phyloP scores from a whole-genome alignment of 2,797 vertebrate genomes.

The Staurois parvus region DNA sequence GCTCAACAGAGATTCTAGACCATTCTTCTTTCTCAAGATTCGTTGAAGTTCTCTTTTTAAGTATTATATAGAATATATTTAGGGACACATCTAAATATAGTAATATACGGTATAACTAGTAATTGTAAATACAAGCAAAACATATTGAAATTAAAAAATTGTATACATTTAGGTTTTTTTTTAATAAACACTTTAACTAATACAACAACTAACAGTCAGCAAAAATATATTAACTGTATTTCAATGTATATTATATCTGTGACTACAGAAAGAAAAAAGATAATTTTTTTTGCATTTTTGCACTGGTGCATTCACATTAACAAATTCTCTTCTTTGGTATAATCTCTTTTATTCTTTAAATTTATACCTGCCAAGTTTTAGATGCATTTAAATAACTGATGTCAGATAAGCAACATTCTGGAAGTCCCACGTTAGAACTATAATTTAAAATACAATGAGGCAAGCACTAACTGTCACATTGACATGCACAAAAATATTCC shows the following conservation, averaged over 20 bases:
- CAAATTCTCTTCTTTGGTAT: slow-evolving; percentile 71
- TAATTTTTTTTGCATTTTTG: slow-evolving; percentile 50
- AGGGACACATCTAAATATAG: no score
- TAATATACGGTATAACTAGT: no score
- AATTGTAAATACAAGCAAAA: no score
- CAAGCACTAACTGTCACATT: slow-evolving; percentile 76
- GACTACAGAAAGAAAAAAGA: background rate
- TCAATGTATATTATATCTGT: background rate
- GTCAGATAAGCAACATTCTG: slow-evolving; percentile 76
- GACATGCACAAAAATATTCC: slow-evolving; percentile 78
- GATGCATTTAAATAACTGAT: slow-evolving; percentile 82
- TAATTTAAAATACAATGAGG: slow-evolving; percentile 86
- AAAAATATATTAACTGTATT: background rate
- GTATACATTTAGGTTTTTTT: no score
- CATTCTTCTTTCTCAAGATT: no score
- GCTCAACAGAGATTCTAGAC: no score
- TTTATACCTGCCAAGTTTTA: slow-evolving; percentile 82
- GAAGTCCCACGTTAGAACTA: slow-evolving; percentile 79
- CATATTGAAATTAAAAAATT: no score
- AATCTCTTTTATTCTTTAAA: slow-evolving; percentile 81
- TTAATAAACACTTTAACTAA: no score
- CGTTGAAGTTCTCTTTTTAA: no score
- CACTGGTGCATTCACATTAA: slow-evolving; percentile 71
- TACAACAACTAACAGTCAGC: no score
- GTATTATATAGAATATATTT: no score